Evolutionary conservation across 2,888 invertebrate genomes (phyloP).

Genomic region (Xylota segnis): DNA sequence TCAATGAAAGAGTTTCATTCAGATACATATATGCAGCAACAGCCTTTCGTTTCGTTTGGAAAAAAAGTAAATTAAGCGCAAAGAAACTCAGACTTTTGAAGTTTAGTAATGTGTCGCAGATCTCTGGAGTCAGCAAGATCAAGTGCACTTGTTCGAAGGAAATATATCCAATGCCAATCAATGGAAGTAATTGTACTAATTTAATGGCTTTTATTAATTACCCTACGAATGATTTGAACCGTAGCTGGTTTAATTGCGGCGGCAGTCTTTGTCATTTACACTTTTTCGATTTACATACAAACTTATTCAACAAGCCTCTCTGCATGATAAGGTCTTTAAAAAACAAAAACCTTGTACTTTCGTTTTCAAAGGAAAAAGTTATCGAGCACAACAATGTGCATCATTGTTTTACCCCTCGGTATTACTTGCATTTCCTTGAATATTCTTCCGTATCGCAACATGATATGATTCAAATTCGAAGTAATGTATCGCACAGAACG

Average conservation of each 20-base stretch:
- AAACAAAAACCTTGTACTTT: not conserved
- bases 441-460: too few relatives aligned
- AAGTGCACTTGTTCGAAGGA: not conserved
- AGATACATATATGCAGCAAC: not conserved
- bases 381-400: not conserved
- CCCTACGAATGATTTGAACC: not conserved
- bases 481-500: too few relatives aligned
- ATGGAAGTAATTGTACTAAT: not conserved
- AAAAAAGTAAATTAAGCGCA: not conserved
- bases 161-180: not conserved
- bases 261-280: not conserved
- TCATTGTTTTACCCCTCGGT: not conserved
- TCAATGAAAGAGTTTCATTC: conserved; percentile 8
- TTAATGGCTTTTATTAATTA: not conserved
- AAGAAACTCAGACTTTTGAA: not conserved
- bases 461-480: too few relatives aligned
- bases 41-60: not conserved
- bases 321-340: not conserved
- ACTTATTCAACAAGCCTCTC: not conserved
- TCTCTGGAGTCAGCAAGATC: too few relatives aligned
- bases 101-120: not conserved
- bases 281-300: too few relatives aligned
- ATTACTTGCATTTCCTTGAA: not conserved
- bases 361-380: not conserved
- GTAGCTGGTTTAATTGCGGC: not conserved